Conservation (phyloP, 2,888 invertebrate species). For the Prenolepis imparis region DNA sequence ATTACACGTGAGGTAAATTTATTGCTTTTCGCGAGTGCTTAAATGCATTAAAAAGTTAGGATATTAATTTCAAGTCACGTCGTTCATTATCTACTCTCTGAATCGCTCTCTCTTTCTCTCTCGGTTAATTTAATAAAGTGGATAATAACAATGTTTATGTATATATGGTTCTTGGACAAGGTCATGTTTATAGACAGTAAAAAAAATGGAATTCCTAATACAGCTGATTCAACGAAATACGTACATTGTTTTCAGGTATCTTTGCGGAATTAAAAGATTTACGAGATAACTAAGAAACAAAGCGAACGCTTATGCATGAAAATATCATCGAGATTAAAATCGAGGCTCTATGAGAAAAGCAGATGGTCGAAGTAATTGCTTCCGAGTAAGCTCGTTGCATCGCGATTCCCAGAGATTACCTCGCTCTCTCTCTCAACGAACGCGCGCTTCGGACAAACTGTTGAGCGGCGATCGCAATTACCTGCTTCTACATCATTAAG, state of each 20-base stretch:
- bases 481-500: slow-evolving; percentile 46
- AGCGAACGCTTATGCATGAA: slow-evolving; percentile 1
- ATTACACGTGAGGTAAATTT: slow-evolving; percentile 45
- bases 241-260: not conserved
- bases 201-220: slow-evolving; percentile 19
- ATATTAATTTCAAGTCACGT: slow-evolving; percentile 51
- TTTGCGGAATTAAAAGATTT: not conserved
- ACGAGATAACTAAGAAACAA: not conserved
- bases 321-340: not conserved
- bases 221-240: not conserved
- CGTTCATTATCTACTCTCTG: slow-evolving; percentile 42
- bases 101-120: slow-evolving; percentile 23
- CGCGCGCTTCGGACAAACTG: slow-evolving; percentile 27
- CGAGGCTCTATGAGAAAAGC: slow-evolving; percentile 8
- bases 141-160: slow-evolving; percentile 39
- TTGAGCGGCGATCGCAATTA: slow-evolving; percentile 43
- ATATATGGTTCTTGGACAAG: slow-evolving; percentile 27
- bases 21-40: slow-evolving; percentile 43
- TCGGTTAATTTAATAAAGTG: slow-evolving; percentile 54
- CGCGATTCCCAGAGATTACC: slow-evolving; percentile 42
- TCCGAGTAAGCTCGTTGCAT: slow-evolving; percentile 35
- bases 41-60: slow-evolving; percentile 49
- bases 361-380: slow-evolving; percentile 34
- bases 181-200: slow-evolving; percentile 12
- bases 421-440: slow-evolving; percentile 17